Conservation (phyloP, 2,888 invertebrate species). For the Thelaira solivaga region DNA sequence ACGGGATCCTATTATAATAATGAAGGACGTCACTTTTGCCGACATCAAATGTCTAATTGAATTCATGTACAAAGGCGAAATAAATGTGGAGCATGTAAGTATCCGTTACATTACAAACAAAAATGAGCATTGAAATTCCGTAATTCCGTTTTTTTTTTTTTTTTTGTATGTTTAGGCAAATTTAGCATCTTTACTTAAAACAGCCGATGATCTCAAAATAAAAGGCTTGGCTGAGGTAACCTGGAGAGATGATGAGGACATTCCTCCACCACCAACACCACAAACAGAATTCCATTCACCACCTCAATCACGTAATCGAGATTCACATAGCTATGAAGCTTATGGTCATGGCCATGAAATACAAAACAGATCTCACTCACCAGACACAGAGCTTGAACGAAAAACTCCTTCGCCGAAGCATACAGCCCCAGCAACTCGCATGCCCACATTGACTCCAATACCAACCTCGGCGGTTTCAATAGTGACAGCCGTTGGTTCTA, state of each 20-base stretch:
- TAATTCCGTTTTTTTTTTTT: background rate
- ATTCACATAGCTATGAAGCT: slow-evolving; percentile 64
- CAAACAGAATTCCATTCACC: slow-evolving; percentile 71
- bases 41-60: slow-evolving; percentile 93
- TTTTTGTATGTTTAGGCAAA: slow-evolving; percentile 82
- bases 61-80: slow-evolving; percentile 97
- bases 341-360: slow-evolving; percentile 52
- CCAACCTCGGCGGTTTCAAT: slow-evolving; percentile 65
- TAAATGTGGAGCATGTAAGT: slow-evolving; percentile 95
- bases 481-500: slow-evolving; percentile 60
- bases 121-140: background rate
- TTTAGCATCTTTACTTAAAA: slow-evolving; percentile 90
- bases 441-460: slow-evolving; percentile 74
- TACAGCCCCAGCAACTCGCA: slow-evolving; percentile 51
- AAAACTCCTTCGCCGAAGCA: slow-evolving; percentile 57
- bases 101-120: too few species aligned
- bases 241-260: slow-evolving; percentile 83
- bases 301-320: slow-evolving; percentile 65
- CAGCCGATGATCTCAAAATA: slow-evolving; percentile 93
- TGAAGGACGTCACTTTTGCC: slow-evolving; percentile 93
- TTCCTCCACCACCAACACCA: slow-evolving; percentile 69
- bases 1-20: slow-evolving; percentile 88
- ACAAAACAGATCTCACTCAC: slow-evolving; percentile 47
- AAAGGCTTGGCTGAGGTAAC: slow-evolving; percentile 94
- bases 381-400: slow-evolving; percentile 59